Conservation (phyloP, 1,140 invertebrate species). For the Diuraphis noxia region DNA sequence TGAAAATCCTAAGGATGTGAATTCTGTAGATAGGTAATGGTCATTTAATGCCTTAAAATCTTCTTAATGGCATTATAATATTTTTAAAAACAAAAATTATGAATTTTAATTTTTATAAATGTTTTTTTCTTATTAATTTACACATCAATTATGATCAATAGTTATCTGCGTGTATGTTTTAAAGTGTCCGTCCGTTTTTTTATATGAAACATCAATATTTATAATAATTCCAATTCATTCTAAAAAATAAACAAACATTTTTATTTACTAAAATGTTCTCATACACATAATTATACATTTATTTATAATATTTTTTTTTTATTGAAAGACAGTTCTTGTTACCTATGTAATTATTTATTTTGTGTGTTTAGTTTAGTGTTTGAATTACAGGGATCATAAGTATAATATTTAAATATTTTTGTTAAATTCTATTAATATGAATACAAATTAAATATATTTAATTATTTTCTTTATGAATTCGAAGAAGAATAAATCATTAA, state of each 20-base stretch:
- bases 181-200: conserved; percentile 46
- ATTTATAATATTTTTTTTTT: neutral
- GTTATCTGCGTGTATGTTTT: neutral
- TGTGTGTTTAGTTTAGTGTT: conserved; percentile 46
- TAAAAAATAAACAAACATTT: conserved; percentile 22
- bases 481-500: conserved; percentile 1
- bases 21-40: conserved; percentile 39
- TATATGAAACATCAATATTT: conserved; percentile 28
- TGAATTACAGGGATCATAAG: conserved; percentile 51
- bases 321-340: conserved; percentile 35
- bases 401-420: conserved; percentile 43
- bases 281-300: neutral
- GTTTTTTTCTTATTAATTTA: conserved; percentile 8
- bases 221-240: neutral
- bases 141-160: conserved; percentile 31
- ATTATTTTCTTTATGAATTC: conserved; percentile 23
- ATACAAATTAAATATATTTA: conserved; percentile 30
- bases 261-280: neutral
- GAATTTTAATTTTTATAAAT: neutral
- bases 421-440: conserved; percentile 45
- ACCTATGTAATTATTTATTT: conserved; percentile 49
- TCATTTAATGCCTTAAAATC: neutral
- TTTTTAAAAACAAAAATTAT: conserved; percentile 20
- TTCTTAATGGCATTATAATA: conserved; percentile 9
- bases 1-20: neutral